Base-by-base conservation (phyloP, 2,797 vertebrate species). In the Discoglossus pictus region DNA sequence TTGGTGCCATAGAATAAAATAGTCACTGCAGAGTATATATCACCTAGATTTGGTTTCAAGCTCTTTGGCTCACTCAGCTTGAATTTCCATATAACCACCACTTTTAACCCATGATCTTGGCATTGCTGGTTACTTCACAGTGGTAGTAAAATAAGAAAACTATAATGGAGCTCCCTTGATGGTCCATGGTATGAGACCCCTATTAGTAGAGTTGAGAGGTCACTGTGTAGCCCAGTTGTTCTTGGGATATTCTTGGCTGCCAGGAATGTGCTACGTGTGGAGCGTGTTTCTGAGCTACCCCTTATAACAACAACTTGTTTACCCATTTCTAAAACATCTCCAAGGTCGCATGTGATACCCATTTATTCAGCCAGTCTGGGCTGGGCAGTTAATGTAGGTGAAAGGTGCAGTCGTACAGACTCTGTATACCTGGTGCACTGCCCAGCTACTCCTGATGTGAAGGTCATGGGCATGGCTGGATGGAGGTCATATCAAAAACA, bases 301-400 rank as follows among this genome's bases (percentile, higher is more conserved):
- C 40, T 18, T 9, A 11, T 53, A 46, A 50, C n/a, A 31, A 40
- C 43, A 66, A 42, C 43, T 40, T 66, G 64, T 66, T 66, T 66
- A 31, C 11, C 43, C 20, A 13, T 20, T 15, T 39, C 15, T 27
- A 47, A 39, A 39, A 36, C 31, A 15, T 16, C 24, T 35, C 39
- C 42, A 58, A 66, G 64, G 64, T 31, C 64, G 23, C 53, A 48
- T 11, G 35, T 50, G 53, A 11, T 50, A 16, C 53, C 34, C 24
- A 40, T 23, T 13, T 7, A 9, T 21, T 13, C 17, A 12, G 24
- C n/a, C 63, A 34, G 7, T 25, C 43, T 20, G 12, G 23, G 18
- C 15, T 7, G 44, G 7, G 18, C 13, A 12, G 12, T 39, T 4
- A 4, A 66, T 66, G 12, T 66, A 40, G 64, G 64, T 52, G 15